Conservation (phyloP, 2,797 vertebrate species). For the Picus viridis region DNA sequence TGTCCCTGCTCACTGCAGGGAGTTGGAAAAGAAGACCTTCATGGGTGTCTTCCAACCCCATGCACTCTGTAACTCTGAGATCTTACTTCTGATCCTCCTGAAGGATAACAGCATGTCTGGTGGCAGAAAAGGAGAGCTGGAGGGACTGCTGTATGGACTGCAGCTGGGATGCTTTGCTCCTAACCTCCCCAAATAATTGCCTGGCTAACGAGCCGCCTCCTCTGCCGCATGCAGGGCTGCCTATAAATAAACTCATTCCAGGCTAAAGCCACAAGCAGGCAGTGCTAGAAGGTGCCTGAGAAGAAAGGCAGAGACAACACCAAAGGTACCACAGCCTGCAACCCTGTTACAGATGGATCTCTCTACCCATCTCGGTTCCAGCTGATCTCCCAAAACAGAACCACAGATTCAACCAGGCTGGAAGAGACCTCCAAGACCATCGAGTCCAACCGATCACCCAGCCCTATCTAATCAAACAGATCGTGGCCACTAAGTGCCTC, state of each 20-base stretch:
- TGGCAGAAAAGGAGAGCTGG: neutral
- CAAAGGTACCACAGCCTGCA: neutral
- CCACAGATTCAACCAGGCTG: no score
- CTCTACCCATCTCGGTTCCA: neutral
- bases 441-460: no score
- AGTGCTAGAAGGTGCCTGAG: neutral
- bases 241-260: neutral
- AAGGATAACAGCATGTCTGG: fast-evolving
- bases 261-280: neutral
- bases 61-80: no score
- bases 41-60: no score
- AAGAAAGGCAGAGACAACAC: neutral
- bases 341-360: neutral
- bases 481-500: no score
- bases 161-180: neutral
- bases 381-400: neutral
- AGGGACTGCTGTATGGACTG: neutral
- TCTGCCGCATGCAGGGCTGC: neutral
- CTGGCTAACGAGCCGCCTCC: neutral
- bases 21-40: no score
- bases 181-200: neutral
- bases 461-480: no score
- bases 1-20: no score
- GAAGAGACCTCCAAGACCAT: no score
- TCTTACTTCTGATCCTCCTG: no score